Conservation (phyloP, 2,113 vertebrate species). For the Chaenocephalus aceratus region DNA sequence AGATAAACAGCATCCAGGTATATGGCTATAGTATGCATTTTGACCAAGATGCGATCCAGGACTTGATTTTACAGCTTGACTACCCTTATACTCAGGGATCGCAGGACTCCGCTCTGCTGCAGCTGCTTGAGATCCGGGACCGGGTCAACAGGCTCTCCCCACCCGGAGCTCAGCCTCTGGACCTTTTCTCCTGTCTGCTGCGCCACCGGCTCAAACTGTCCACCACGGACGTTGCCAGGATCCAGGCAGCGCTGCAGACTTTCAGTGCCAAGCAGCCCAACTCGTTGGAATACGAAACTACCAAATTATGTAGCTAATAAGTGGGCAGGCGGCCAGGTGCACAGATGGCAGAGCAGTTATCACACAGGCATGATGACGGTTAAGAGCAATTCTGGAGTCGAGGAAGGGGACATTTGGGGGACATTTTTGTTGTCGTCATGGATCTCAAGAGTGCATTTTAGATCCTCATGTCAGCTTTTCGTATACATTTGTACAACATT, state of each 20-base stretch:
- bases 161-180: conserved; percentile 84
- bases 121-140: conserved; percentile 87
- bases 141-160: conserved; percentile 87
- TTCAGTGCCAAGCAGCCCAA: conserved; percentile 87
- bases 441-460: conserved; percentile 61
- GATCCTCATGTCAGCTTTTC: conserved; percentile 69
- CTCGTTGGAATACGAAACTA: conserved; percentile 87
- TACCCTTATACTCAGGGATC: conserved; percentile 88
- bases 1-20: conserved; percentile 87
- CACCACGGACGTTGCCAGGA: conserved; percentile 84
- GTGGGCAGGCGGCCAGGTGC: conserved; percentile 52
- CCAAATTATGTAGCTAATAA: conserved; percentile 89
- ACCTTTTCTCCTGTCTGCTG: conserved; percentile 87
- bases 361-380: conserved; percentile 54
- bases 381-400: conserved; percentile 58
- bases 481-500: conserved; percentile 74
- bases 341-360: conserved; percentile 69
- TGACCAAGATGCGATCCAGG: conserved; percentile 88
- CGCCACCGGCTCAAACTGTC: conserved; percentile 87
- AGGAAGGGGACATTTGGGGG: conserved; percentile 58
- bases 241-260: conserved; percentile 85
- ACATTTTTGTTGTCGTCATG: conserved; percentile 62
- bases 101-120: conserved; percentile 86
- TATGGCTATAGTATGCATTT: conserved; percentile 90
- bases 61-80: conserved; percentile 87